These are phyloP conservation scores for Rallus limicola DNA, from an alignment of 2,113 vertebrate species.

Conservation along the genomic window DNA sequence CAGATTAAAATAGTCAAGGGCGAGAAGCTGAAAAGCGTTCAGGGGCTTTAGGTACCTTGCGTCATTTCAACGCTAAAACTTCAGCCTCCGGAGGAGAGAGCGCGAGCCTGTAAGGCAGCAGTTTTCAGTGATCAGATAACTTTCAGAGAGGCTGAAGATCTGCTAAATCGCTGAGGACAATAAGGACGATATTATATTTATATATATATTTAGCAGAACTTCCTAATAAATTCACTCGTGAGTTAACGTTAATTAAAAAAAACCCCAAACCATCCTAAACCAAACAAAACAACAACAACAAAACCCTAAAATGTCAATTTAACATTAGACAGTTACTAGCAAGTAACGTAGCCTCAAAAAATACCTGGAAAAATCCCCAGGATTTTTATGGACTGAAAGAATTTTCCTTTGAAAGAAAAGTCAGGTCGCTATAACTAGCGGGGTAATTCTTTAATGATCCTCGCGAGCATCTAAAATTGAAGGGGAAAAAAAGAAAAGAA, in stretches of 20 bases:
- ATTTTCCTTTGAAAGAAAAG: background rate
- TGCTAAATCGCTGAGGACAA: background rate
- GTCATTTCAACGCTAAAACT: background rate
- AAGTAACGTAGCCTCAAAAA: background rate
- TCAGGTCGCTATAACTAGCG: fast-evolving
- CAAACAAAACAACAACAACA: background rate
- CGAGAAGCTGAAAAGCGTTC: background rate
- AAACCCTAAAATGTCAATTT: background rate
- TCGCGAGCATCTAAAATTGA: background rate
- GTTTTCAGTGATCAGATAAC: background rate
- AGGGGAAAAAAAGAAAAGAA: background rate
- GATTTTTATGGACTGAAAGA: background rate
- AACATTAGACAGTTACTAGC: background rate
- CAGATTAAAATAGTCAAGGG: background rate
- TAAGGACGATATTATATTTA: background rate
- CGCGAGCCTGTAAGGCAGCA: background rate
- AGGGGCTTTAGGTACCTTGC: background rate
- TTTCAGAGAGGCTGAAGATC: background rate
- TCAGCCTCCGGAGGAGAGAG: background rate
- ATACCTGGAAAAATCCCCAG: background rate
- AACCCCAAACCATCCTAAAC: background rate
- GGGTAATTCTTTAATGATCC: background rate
- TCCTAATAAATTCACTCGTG: background rate
- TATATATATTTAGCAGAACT: background rate
- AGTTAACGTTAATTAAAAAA: background rate